Evolutionary conservation across 2,797 vertebrate genomes (phyloP).

Genomic region (Epinephelus awoara): DNA sequence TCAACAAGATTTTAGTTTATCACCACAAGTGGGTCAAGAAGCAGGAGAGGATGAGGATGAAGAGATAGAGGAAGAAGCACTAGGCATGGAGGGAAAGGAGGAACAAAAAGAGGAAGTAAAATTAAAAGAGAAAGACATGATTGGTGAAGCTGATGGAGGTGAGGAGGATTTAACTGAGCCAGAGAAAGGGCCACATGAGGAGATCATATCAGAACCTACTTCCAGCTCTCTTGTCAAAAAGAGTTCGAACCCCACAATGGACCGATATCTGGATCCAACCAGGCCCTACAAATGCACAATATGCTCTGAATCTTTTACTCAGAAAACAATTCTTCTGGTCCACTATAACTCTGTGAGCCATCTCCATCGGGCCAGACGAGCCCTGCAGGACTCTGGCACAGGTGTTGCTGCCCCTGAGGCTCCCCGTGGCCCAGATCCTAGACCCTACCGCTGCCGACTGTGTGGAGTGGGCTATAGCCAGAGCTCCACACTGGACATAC

Average conservation of each 20-base stretch:
- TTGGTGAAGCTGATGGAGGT: constrained; percentile 85
- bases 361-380: constrained; percentile 96
- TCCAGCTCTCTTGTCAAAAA: constrained; percentile 90
- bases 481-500: constrained; percentile 98
- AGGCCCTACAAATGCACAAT: constrained; percentile 99
- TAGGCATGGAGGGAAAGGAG: constrained; percentile 68
- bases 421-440: constrained; percentile 94
- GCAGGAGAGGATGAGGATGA: constrained; percentile 80
- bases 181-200: constrained; percentile 90
- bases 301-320: constrained; percentile 99
- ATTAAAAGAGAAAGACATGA: constrained; percentile 83
- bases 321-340: constrained; percentile 98
- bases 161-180: constrained; percentile 92
- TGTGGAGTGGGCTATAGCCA: constrained; percentile 99
- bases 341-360: constrained; percentile 99
- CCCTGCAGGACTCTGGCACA: constrained; percentile 93
- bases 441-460: constrained; percentile 96
- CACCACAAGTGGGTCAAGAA: constrained; percentile 79
- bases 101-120: constrained; percentile 88
- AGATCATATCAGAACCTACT: constrained; percentile 90
- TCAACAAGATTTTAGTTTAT: constrained; percentile 77
- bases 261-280: constrained; percentile 97
- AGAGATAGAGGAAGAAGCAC: constrained; percentile 72
- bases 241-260: constrained; percentile 95
- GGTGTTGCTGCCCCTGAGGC: constrained; percentile 87